A percentile compares a stretch with the other conserved stretches of the same genome.
Conservation (phyloP, 2,797 vertebrate genomes). For the Sylvia borin region DNA sequence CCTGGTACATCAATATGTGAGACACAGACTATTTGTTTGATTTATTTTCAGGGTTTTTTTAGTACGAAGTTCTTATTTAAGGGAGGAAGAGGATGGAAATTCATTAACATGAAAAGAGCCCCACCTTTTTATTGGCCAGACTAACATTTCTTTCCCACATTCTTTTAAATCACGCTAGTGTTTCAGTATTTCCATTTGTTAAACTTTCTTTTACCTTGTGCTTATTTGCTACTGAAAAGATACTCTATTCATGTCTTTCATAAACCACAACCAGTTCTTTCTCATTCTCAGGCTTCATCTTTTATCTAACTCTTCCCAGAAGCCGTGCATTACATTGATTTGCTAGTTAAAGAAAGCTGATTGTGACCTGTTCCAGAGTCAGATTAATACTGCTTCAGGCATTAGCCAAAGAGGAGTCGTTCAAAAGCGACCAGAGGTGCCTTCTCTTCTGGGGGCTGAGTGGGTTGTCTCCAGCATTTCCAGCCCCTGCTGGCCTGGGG, state of each 20-base stretch:
- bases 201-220: conserved; percentile 2
- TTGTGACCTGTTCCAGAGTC: conserved; percentile 28
- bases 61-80: not conserved
- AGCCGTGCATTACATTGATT: conserved; percentile 17
- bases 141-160: conserved; percentile 35
- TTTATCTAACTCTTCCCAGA: conserved; percentile 13
- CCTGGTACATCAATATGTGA: not conserved
- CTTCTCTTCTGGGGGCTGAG: conserved; percentile 70
- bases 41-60: not conserved
- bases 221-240: conserved; percentile 27
- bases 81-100: conserved; percentile 11
- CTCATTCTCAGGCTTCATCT: not conserved
- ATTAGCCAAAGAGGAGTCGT: conserved; percentile 74
- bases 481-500: conserved; percentile 50
- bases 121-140: conserved; percentile 52
- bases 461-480: conserved; percentile 57
- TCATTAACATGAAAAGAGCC: conserved; percentile 25
- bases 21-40: conserved; percentile 13
- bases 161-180: not conserved
- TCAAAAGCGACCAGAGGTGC: conserved; percentile 70
- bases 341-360: conserved; percentile 23
- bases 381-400: conserved; percentile 59
- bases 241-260: not conserved
- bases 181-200: not conserved
- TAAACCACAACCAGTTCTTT: not conserved